Evolutionary conservation across 2,113 vertebrate genomes (phyloP), one percentile per base, ranked within the genome.

Genomic region (Chrysemys picta): DNA sequence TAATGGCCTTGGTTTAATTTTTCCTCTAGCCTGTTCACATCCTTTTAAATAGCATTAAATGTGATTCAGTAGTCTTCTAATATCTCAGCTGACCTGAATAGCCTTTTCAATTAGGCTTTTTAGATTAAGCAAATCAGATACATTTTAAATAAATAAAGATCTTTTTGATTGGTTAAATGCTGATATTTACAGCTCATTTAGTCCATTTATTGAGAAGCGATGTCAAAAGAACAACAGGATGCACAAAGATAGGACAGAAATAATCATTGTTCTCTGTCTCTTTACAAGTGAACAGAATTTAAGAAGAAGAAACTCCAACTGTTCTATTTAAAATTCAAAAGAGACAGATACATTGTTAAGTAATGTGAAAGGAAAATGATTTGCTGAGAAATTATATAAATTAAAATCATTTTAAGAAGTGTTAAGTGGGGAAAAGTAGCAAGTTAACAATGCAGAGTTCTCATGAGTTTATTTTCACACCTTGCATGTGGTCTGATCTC

Each of bases 141-240:
- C 21, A 50, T 97, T 97, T 95, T 94, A 96, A 95, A 97, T 94
- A 97, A 97, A 97, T 95, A 96, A 97, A 95, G 86, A 88, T 91
- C 2, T 59, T 92, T 52, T 96, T 91, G 96, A 93, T 97, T 96
- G 91, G 90, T 94, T 95, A 94, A 97, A 97, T 95, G 80, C 45
- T 96, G 90, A 95, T 96, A 96, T 96, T 95, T 93, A 90, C 76
- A 93, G 91, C 35, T 94, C 86, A 93, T 97, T 97, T 96, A 88
- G 76, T 91, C 80, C 49, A 78, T 95, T 96, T 97, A 88, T 95
- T 90, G 86, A 89, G 57, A 93, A 50, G 83, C 82, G 91, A 87
- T 93, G 92, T 95, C 79, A 96, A 93, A 96, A 96, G 91, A 96
- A 89, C 83, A 95, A 83, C 8, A 42, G 65, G 65, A 72, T 83